A percentile compares a stretch with the other conserved stretches of the same genome.
These are phyloP conservation scores for Crypturellus tataupa DNA, from an alignment of 2,797 vertebrate species.

Conservation along the genomic window DNA sequence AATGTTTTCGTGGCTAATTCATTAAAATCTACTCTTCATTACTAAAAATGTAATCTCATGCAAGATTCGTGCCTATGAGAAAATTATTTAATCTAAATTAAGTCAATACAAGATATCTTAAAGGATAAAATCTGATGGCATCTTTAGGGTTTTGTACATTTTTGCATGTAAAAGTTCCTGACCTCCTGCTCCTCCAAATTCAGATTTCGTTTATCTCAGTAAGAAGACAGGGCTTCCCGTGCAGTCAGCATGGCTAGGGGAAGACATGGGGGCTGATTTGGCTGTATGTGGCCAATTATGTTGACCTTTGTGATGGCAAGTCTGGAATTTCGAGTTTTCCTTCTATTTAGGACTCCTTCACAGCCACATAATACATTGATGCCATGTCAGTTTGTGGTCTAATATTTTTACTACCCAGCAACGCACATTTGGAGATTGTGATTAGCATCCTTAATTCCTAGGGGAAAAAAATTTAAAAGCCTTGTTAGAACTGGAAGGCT, in stretches of 20 bases:
- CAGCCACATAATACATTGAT: constrained; percentile 69
- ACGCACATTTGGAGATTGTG: constrained; percentile 85
- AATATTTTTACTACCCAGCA: constrained; percentile 81
- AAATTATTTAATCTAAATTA: not conserved
- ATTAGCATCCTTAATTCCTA: constrained; percentile 86
- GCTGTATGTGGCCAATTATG: constrained; percentile 86
- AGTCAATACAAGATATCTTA: constrained; percentile 63
- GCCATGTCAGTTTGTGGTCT: constrained; percentile 82
- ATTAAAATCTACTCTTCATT: not conserved
- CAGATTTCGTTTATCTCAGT: constrained; percentile 82
- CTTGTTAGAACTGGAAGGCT: constrained; percentile 84
- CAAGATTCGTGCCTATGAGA: constrained; percentile 53
- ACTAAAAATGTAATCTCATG: constrained; percentile 19
- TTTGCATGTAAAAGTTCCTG: constrained; percentile 79
- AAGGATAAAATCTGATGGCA: constrained; percentile 75
- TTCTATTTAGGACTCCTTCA: constrained; percentile 81
- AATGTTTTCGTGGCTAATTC: not conserved
- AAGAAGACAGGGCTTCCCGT: constrained; percentile 78
- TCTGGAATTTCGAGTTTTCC: constrained; percentile 80
- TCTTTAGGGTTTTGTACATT: constrained; percentile 75
- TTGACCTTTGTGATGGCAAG: constrained; percentile 85
- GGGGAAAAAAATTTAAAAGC: constrained; percentile 73
- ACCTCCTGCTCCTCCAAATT: constrained; percentile 75
- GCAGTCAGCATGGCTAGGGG: constrained; percentile 74
- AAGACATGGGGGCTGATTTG: constrained; percentile 82